These are phyloP conservation scores for Orthosia incerta DNA, from an alignment of 2,888 invertebrate species.

Conservation along the genomic window DNA sequence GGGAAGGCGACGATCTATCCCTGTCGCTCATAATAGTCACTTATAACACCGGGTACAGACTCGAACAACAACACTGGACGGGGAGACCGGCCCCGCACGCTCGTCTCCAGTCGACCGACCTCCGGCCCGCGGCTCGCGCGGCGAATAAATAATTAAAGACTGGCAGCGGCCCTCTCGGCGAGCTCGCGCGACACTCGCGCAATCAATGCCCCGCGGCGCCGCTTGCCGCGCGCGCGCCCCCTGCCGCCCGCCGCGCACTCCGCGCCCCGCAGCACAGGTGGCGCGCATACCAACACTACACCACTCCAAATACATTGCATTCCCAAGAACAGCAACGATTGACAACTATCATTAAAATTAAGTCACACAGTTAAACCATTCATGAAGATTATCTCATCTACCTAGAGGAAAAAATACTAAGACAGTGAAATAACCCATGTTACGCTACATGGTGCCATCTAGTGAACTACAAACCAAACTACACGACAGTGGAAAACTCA, in stretches of 20 bases:
- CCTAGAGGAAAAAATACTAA: neutral
- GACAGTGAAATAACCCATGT: neutral
- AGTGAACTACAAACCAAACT: conserved; percentile 20
- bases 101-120: conserved; percentile 83
- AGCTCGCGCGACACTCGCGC: conserved; percentile 59
- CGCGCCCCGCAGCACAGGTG: conserved; percentile 34
- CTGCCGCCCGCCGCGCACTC: conserved; percentile 41
- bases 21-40: conserved; percentile 96
- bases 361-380: neutral
- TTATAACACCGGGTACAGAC: conserved; percentile 81
- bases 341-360: neutral
- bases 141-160: conserved; percentile 84
- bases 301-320: neutral
- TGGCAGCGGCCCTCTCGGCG: conserved; percentile 67
- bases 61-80: conserved; percentile 83
- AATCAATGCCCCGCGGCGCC: conserved; percentile 71
- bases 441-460: conserved; percentile 29
- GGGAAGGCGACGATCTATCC: conserved; percentile 97
- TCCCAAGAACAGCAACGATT: neutral
- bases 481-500: conserved; percentile 9
- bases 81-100: conserved; percentile 87
- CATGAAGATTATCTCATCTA: neutral
- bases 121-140: conserved; percentile 91
- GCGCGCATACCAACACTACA: conserved; percentile 32
- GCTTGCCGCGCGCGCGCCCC: conserved; percentile 51